Evolutionary conservation across 2,113 vertebrate genomes (phyloP).

Genomic region (Gasterosteus nipponicus): DNA sequence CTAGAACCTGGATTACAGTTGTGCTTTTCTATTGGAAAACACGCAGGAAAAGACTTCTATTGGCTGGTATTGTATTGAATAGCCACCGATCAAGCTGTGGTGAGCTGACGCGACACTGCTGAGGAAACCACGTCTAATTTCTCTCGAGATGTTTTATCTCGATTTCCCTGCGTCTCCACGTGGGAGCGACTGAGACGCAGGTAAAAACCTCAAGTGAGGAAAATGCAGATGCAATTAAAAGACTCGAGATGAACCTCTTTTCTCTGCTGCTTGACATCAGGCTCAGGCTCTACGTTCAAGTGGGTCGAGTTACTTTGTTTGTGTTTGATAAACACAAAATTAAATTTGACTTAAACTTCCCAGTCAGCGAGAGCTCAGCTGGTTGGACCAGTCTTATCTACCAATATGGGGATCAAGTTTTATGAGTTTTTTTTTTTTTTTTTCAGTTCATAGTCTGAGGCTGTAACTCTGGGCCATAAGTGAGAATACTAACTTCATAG

Average conservation of each 20-base stretch:
- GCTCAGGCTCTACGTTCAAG: neutral
- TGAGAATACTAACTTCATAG: neutral
- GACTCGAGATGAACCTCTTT: neutral
- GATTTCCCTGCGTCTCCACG: no score
- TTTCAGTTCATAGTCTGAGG: neutral
- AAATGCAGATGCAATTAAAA: no score
- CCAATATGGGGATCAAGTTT: neutral
- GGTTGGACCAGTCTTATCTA: neutral
- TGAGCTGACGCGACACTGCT: no score
- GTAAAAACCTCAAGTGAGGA: no score
- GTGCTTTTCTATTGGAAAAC: neutral
- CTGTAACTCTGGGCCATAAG: neutral
- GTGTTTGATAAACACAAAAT: constrained; percentile 9
- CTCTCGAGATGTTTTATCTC: no score
- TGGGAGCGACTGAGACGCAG: no score
- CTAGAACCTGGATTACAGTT: neutral
- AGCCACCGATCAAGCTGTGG: no score
- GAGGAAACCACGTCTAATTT: no score
- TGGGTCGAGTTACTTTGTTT: constrained; percentile 4
- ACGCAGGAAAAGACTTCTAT: neutral
- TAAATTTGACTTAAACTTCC: constrained; percentile 12
- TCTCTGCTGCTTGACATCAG: constrained; percentile 1
- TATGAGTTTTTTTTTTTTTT: neutral
- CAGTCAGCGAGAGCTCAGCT: neutral
- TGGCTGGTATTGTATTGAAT: no score